phyloP scores from a whole-genome alignment of 2,888 invertebrate genomes.

The Nymphalis c-album region DNA sequence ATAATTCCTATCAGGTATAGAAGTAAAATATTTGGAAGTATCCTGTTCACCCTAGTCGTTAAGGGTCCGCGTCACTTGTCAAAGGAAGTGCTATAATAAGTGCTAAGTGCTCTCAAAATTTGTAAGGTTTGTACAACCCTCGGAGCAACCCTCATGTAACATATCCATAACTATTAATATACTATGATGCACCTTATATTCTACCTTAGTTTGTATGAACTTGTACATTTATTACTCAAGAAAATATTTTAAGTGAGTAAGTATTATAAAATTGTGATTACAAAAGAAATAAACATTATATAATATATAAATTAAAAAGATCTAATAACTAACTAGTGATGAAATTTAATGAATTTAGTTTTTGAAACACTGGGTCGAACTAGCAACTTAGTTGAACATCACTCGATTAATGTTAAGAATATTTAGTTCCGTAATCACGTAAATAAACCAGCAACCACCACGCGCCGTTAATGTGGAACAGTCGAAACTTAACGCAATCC shows the following conservation, averaged over 20 bases:
- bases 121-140: slow-evolving; percentile 10
- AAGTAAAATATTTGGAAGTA: not conserved
- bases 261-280: too few species aligned
- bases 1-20: not conserved
- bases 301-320: too few species aligned
- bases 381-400: too few species aligned
- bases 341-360: too few species aligned
- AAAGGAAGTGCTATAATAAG: slow-evolving; percentile 21
- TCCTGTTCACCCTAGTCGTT: slow-evolving; percentile 4
- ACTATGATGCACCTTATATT: too few species aligned
- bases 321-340: too few species aligned
- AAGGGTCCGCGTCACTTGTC: slow-evolving; percentile 15
- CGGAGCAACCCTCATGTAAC: not conserved
- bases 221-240: too few species aligned
- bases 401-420: not conserved
- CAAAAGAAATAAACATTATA: too few species aligned
- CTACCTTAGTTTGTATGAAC: not conserved
- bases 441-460: not conserved
- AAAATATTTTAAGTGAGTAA: too few species aligned
- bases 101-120: slow-evolving; percentile 22
- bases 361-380: too few species aligned
- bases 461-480: not conserved
- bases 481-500: slow-evolving; percentile 10
- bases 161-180: not conserved
- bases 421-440: not conserved